phyloP scores from a whole-genome alignment of 2,888 invertebrate species.

The Drosophila hamatofila region DNA sequence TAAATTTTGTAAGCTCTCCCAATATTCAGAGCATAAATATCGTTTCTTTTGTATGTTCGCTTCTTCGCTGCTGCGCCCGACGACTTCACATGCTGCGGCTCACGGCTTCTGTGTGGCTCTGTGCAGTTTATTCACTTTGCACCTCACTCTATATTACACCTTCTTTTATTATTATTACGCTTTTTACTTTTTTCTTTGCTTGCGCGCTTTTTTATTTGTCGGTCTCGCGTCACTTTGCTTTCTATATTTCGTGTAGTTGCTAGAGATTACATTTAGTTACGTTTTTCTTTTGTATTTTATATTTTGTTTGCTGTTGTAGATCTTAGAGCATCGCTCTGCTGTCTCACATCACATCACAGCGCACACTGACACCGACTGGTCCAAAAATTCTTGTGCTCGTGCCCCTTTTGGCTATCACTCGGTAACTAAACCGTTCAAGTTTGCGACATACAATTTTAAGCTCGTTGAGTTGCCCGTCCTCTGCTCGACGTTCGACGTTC shows the following conservation, averaged over 20 bases:
- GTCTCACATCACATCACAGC: conserved; percentile 43
- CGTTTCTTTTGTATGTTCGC: conserved; percentile 32
- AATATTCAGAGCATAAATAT: conserved; percentile 63
- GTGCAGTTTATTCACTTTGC: conserved; percentile 55
- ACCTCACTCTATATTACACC: conserved; percentile 48
- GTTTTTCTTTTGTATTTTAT: not conserved
- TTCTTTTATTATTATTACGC: conserved; percentile 24
- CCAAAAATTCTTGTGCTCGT: conserved; percentile 44
- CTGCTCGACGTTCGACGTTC: conserved; percentile 14
- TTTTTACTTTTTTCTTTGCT: conserved; percentile 5
- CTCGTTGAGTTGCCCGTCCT: conserved; percentile 24
- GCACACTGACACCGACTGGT: conserved; percentile 41
- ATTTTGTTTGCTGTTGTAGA: conserved; percentile 15
- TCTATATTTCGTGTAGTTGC: conserved; percentile 27
- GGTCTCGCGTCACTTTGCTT: conserved; percentile 16
- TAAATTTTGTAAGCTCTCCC: conserved; percentile 66
- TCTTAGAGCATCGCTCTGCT: conserved; percentile 36
- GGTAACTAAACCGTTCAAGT: conserved; percentile 62
- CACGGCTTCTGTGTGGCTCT: conserved; percentile 24
- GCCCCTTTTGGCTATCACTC: conserved; percentile 66
- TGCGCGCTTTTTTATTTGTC: conserved; percentile 10
- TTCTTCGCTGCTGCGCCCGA: conserved; percentile 20
- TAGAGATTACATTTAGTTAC: conserved; percentile 51
- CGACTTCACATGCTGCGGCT: conserved; percentile 47
- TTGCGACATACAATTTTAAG: conserved; percentile 64